Percentiles rank a stretch among this genome's conserved stretches.
Conservation (phyloP, 2,888 invertebrate genomes). For the Pollenia griseotomentosa region DNA sequence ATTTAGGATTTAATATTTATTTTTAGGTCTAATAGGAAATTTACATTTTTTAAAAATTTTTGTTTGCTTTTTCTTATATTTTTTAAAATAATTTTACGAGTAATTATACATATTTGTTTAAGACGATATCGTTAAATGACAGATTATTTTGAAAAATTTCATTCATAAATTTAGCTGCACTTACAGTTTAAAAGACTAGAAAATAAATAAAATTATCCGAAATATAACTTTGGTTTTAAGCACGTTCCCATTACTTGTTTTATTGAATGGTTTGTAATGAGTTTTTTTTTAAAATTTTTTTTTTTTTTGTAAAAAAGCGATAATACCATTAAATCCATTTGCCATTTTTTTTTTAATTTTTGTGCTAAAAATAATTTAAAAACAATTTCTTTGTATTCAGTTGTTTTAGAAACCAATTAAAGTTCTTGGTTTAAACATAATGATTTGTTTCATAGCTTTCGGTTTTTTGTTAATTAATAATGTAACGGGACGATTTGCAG, state of each 20-base stretch:
- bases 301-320: not conserved
- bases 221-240: not conserved
- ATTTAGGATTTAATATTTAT: no score
- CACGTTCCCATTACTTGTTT: not conserved
- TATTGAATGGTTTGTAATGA: conserved; percentile 8
- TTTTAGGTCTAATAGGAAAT: not conserved
- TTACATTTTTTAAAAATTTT: not conserved
- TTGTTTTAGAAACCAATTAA: not conserved
- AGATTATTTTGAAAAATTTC: not conserved
- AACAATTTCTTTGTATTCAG: conserved; percentile 9
- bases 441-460: not conserved
- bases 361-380: not conserved
- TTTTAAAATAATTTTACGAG: not conserved
- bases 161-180: conserved; percentile 2
- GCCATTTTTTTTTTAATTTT: not conserved
- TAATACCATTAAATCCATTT: not conserved
- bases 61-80: not conserved
- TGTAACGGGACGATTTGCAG: not conserved
- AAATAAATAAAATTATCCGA: not conserved
- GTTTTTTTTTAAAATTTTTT: no score
- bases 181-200: not conserved
- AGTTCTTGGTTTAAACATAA: not conserved
- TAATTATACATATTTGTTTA: not conserved
- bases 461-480: not conserved
- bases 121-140: not conserved